phyloP scores from a whole-genome alignment of 2,888 invertebrate genomes.

The Stegana nigrithorax region DNA sequence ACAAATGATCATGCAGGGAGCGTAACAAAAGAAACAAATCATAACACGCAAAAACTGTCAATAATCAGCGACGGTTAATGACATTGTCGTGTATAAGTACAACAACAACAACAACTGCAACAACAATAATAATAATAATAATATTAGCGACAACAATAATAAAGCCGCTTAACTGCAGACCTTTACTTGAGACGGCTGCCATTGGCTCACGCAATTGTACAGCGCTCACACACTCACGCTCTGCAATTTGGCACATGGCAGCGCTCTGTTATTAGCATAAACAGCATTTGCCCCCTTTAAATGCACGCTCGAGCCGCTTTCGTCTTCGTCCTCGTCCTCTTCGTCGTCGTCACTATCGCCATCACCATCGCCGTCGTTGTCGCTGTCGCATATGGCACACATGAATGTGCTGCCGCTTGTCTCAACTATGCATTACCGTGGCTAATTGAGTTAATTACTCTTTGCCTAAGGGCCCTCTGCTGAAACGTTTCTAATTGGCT shows the following conservation, averaged over 20 bases:
- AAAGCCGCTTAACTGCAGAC: no score
- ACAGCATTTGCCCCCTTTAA: no score
- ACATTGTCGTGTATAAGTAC: slow-evolving; percentile 21
- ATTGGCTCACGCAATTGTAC: neutral
- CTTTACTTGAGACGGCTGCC: neutral
- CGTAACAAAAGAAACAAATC: slow-evolving; percentile 4
- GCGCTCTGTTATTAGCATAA: slow-evolving; percentile 5
- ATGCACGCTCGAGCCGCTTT: no score
- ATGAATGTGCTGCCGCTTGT: neutral
- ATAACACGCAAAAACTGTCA: slow-evolving; percentile 29
- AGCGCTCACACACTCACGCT: no score
- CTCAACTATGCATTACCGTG: no score
- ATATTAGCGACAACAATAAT: neutral
- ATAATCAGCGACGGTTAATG: slow-evolving; percentile 42
- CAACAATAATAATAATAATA: neutral
- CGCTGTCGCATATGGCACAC: no score
- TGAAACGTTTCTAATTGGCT: neutral
- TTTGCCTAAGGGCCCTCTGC: neutral
- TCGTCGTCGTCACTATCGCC: no score
- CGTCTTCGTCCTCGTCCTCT: no score
- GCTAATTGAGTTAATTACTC: neutral
- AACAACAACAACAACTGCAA: slow-evolving; percentile 1
- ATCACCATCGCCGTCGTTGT: no score
- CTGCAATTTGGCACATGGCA: neutral
- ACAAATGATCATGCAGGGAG: slow-evolving; percentile 6